Evolutionary conservation across 1,140 invertebrate species (phyloP).

Genomic region (Brachionus sp.): DNA sequence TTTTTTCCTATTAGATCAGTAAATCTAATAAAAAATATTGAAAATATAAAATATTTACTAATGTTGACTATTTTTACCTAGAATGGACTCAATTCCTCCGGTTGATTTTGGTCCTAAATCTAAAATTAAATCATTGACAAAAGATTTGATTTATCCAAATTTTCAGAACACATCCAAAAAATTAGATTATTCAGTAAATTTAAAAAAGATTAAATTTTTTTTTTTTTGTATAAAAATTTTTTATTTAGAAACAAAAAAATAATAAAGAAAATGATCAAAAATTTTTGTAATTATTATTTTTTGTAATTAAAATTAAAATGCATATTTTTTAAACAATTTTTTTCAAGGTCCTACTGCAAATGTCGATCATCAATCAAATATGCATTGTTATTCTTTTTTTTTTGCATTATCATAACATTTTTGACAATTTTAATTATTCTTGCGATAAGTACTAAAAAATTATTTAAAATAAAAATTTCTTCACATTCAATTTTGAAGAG

Average conservation of each 20-base stretch:
- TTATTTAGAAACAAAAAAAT: background rate
- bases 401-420: background rate
- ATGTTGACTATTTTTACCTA: background rate
- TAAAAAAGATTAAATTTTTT: background rate
- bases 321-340: background rate
- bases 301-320: background rate
- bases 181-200: background rate
- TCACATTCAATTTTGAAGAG: background rate
- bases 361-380: background rate
- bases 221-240: background rate
- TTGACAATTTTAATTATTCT: background rate
- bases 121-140: background rate
- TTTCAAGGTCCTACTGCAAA: background rate
- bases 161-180: background rate
- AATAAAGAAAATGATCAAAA: background rate
- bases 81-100: background rate
- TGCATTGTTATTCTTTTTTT: background rate
- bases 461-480: background rate
- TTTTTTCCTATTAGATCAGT: no score
- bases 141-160: background rate
- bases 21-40: no score
- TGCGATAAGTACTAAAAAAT: conserved; percentile 27
- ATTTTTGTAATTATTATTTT: background rate
- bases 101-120: background rate
- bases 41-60: no score